A percentile compares a stretch with the other conserved stretches of the same genome.
Conservation (phyloP, 2,113 vertebrate genomes). For the Pipra filicauda region DNA sequence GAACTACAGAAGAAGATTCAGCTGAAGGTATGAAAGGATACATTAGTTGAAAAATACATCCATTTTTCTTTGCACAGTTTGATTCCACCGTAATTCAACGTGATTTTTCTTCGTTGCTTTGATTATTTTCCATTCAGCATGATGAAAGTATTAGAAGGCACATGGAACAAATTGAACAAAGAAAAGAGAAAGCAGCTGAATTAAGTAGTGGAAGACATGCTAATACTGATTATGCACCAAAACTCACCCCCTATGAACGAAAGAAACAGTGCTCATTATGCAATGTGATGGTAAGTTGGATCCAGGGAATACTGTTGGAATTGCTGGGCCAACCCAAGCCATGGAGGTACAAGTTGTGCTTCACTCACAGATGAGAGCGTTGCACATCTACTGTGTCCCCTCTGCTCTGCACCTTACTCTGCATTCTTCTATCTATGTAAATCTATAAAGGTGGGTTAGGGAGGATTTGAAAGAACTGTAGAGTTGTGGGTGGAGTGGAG, state of each 20-base stretch:
- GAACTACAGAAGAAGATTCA: slow-evolving; percentile 99
- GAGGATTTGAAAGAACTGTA: neutral
- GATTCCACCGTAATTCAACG: neutral
- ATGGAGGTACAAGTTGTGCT: neutral
- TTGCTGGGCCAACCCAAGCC: neutral
- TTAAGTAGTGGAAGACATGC: slow-evolving; percentile 96
- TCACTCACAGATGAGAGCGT: neutral
- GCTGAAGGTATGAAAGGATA: slow-evolving; percentile 81
- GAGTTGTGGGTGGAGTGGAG: neutral
- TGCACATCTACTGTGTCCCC: neutral
- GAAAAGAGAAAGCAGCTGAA: slow-evolving; percentile 97
- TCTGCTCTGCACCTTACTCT: neutral
- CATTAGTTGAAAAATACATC: neutral
- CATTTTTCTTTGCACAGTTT: neutral
- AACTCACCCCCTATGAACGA: slow-evolving; percentile 94
- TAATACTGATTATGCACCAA: slow-evolving; percentile 95
- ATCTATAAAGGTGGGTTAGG: neutral
- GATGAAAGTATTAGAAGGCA: slow-evolving; percentile 96
- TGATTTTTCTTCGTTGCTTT: neutral
- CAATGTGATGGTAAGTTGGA: slow-evolving; percentile 81
- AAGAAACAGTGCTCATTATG: slow-evolving; percentile 96
- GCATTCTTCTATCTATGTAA: neutral
- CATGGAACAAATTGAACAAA: slow-evolving; percentile 98
- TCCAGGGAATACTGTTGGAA: neutral
- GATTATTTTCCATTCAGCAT: slow-evolving; percentile 76